Evolutionary conservation across 2,113 vertebrate species (phyloP).

Genomic region (Ameiurus melas): DNA sequence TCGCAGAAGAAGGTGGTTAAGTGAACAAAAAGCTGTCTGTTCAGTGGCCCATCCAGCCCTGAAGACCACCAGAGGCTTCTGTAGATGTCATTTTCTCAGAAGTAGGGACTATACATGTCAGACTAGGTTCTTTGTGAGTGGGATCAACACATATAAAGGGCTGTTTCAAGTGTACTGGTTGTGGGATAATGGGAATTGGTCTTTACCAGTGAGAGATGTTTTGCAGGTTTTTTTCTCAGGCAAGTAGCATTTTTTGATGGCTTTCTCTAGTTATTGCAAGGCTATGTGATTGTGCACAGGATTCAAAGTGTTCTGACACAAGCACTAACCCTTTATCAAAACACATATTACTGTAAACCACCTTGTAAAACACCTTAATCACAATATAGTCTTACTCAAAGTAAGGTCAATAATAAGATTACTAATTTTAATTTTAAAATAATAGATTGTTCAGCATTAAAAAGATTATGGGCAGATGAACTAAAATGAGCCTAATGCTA

Average conservation of each 20-base stretch:
- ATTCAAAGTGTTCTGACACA: background rate
- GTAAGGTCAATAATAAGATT: too few relatives aligned
- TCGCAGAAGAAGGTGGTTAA: conserved; percentile 12
- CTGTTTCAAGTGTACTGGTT: conserved; percentile 10
- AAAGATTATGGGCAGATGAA: background rate
- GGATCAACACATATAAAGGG: conserved; percentile 7
- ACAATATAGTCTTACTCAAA: too few relatives aligned
- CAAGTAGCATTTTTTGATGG: background rate
- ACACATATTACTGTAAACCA: background rate
- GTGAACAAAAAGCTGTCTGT: conserved; percentile 37
- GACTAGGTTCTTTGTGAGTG: background rate
- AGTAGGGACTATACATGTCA: conserved; percentile 9
- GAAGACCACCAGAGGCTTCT: conserved; percentile 38
- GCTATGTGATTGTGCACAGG: background rate
- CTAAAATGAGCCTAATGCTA: background rate
- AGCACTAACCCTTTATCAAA: background rate
- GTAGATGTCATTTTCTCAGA: conserved; percentile 37
- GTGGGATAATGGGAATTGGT: conserved; percentile 17
- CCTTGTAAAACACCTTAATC: too few relatives aligned
- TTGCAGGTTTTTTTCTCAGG: background rate
- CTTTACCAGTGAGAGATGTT: conserved; percentile 26
- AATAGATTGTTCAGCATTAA: too few relatives aligned
- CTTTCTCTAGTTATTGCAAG: background rate
- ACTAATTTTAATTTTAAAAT: too few relatives aligned
- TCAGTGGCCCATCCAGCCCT: conserved; percentile 40